These are phyloP conservation scores for Nannospalax galili DNA, from an alignment of 2,113 vertebrate species.

Conservation along the genomic window DNA sequence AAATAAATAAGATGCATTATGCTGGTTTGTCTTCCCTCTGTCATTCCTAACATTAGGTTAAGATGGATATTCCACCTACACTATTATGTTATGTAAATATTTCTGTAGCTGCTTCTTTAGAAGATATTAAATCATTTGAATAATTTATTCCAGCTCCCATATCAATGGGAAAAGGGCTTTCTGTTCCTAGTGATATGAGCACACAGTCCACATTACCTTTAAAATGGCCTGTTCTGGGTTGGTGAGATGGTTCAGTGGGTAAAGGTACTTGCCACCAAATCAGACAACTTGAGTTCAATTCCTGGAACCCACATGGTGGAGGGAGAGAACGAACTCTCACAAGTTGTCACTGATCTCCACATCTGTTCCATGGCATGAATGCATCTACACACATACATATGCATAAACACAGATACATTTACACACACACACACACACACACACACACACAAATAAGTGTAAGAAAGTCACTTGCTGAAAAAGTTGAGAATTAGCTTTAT, in stretches of 20 bases:
- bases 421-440: background rate
- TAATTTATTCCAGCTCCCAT: constrained; percentile 43
- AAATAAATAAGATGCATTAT: constrained; percentile 52
- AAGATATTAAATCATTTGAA: constrained; percentile 69
- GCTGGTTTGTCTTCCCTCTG: constrained; percentile 47
- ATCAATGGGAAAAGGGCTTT: background rate
- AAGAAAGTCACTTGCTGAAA: background rate
- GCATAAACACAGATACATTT: too few relatives aligned
- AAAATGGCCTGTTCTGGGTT: background rate
- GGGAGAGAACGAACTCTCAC: background rate
- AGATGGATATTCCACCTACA: constrained; percentile 33
- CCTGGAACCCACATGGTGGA: background rate
- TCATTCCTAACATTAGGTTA: constrained; percentile 51
- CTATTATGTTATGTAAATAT: constrained; percentile 58
- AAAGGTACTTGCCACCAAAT: too few relatives aligned
- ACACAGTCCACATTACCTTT: background rate
- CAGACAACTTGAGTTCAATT: background rate
- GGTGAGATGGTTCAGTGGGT: background rate
- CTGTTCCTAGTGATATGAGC: background rate
- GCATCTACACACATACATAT: too few relatives aligned
- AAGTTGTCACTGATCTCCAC: background rate
- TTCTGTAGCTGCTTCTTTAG: constrained; percentile 25
- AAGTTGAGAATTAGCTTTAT: background rate
- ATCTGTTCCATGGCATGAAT: too few relatives aligned
- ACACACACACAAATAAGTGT: background rate